Evolutionary conservation across 2,797 vertebrate species (phyloP), one percentile per base, ranked within the genome.

Genomic region (Sebastes taczanowskii): DNA sequence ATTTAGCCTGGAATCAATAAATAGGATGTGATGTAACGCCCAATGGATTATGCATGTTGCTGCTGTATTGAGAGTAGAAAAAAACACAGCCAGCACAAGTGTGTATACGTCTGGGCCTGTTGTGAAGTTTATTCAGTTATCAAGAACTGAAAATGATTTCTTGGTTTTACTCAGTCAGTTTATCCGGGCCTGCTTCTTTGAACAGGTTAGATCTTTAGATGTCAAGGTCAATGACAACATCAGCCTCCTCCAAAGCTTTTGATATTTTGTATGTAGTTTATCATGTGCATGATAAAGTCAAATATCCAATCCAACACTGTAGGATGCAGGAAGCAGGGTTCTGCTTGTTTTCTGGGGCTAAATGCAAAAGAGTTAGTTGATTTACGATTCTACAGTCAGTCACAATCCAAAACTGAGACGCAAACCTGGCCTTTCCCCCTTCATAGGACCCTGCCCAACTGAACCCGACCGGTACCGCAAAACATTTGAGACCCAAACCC

Each of bases 11-110:
- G 49, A 53, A n/a, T 79, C 55, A 38, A 70, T 71, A 74, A n/a
- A 81, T 72, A 84, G 85, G 81, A 89, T 72, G 38, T 85, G 60
- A 74, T 63, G 58, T 49, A 63, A 56, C 49, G 46, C 16, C 27
- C 59, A 35, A 49, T 68, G 35, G 71, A 61, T 79, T 52, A 62
- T 52, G 46, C 14, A 29, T 49, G 66, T 14, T 56, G 63, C 30
- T 34, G 49, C 25, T 75, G 61, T 53, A 32, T 5, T 56, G 5
- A 34, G 27, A 25, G 23, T 10, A 9, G 42, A 46, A 29, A 11
- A 42, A 80, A 81, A 35, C 14, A 22, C 22, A 38, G 18, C 27
- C 59, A 22, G 1, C 49, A 29, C 3, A 2, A 10, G 5, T 38
- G 42, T 20, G 35, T 46, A 42, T 16, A 14, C 23, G 23, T 5